Evolutionary conservation across 2,888 invertebrate genomes (phyloP).

Genomic region (Maniola hyperantus): DNA sequence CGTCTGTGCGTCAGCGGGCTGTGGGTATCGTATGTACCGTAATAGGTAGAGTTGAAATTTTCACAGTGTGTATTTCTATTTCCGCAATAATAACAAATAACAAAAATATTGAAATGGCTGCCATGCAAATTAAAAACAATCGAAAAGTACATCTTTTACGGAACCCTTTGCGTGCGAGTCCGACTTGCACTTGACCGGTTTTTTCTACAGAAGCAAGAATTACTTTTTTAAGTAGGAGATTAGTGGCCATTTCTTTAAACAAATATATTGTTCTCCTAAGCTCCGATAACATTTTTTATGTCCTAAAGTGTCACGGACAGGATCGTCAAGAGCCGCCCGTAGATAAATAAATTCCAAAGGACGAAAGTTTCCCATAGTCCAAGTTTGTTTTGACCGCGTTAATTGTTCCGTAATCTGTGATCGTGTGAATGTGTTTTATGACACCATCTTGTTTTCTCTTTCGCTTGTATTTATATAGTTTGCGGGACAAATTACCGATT

Average conservation of each 20-base stretch:
- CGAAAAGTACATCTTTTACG: no score
- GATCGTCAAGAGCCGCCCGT: conserved; percentile 31
- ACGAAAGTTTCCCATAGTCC: conserved; percentile 56
- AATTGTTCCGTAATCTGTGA: conserved; percentile 69
- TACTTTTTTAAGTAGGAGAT: conserved; percentile 42
- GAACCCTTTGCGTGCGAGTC: no score
- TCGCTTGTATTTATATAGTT: conserved; percentile 46
- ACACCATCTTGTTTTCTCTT: conserved; percentile 45
- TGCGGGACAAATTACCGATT: conserved; percentile 47
- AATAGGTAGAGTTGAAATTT: no score
- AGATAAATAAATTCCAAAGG: conserved; percentile 52
- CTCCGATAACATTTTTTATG: conserved; percentile 19
- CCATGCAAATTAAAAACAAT: no score
- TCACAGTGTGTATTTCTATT: no score
- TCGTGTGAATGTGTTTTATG: conserved; percentile 62
- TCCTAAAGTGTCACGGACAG: conserved; percentile 31
- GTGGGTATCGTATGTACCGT: no score
- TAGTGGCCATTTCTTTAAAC: conserved; percentile 42
- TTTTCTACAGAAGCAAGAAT: conserved; percentile 42
- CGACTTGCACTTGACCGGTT: no score
- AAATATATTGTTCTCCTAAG: conserved; percentile 42
- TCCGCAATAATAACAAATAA: no score
- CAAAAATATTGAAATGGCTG: no score
- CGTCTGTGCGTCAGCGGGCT: no score
- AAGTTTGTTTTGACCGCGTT: conserved; percentile 64